Conservation (phyloP, 30 jellyfish, hydroid and myxozoan genomes). For the Rhopilema esculentum region DNA sequence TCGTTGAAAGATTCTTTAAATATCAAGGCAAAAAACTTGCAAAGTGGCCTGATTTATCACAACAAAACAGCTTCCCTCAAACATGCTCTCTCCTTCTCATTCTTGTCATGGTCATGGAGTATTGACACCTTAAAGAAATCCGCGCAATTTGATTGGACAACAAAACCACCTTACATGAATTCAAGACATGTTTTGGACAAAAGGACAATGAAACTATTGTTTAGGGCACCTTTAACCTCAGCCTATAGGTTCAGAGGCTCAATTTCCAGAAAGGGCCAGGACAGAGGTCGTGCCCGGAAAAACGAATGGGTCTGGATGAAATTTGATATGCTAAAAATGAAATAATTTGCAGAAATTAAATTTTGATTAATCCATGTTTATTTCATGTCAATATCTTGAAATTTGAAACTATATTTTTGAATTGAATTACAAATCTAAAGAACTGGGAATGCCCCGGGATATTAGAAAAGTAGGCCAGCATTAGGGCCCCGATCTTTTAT, state of each 20-base stretch:
- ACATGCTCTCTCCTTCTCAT: constrained; percentile 55
- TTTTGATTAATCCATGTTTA: too few species aligned
- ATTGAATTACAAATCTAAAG: too few species aligned
- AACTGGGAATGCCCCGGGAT: too few species aligned
- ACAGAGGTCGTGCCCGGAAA: constrained; percentile 9
- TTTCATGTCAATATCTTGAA: too few species aligned
- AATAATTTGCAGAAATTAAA: too few species aligned
- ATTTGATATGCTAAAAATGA: too few species aligned
- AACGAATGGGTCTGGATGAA: neutral
- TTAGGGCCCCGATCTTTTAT: too few species aligned
- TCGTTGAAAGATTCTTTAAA: neutral
- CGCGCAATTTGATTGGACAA: constrained; percentile 65
- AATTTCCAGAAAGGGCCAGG: constrained; percentile 1
- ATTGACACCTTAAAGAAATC: constrained; percentile 64
- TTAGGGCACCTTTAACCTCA: constrained; percentile 44
- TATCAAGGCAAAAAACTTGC: neutral
- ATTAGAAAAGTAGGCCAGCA: too few species aligned
- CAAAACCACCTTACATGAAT: constrained; percentile 67
- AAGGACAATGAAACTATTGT: constrained; percentile 43
- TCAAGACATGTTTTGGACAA: constrained; percentile 66
- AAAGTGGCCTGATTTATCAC: neutral
- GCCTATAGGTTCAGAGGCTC: constrained; percentile 33
- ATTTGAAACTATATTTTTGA: too few species aligned
- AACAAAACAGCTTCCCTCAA: constrained; percentile 39
- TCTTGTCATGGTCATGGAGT: constrained; percentile 23